Evolutionary conservation across 2,113 vertebrate species (phyloP).

Genomic region (Laticauda colubrina): DNA sequence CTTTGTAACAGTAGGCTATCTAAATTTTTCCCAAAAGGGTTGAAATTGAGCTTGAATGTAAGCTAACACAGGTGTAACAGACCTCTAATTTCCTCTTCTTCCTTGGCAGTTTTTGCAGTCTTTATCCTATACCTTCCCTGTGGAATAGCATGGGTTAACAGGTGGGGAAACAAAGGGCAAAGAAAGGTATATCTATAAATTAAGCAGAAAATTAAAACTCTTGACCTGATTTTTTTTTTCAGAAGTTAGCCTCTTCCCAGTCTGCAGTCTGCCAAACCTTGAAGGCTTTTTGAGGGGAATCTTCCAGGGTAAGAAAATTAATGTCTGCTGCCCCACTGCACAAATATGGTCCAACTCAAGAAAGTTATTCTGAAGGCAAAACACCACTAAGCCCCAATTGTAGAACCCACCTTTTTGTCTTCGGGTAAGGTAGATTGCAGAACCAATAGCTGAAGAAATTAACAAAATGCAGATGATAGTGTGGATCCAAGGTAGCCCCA

Average conservation of each 20-base stretch:
- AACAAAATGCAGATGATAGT: conserved; percentile 64
- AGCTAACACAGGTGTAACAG: neutral
- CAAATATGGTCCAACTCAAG: neutral
- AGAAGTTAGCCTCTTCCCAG: neutral
- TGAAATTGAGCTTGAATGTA: neutral
- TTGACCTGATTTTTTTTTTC: neutral
- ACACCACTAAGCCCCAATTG: neutral
- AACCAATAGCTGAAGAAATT: conserved; percentile 66
- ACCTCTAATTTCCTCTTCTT: neutral
- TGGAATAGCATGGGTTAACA: neutral
- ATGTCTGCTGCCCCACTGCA: neutral
- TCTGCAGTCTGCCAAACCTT: neutral
- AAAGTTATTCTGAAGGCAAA: neutral
- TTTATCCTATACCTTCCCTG: neutral
- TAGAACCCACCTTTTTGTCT: conserved; percentile 32
- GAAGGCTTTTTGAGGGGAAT: neutral
- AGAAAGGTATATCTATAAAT: neutral
- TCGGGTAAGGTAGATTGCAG: conserved; percentile 63
- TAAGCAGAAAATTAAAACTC: neutral
- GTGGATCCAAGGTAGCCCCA: conserved; percentile 66
- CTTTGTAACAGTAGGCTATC: neutral
- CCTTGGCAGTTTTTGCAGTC: neutral
- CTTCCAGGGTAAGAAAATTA: neutral
- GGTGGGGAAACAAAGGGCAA: neutral
- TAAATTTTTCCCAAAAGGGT: neutral